Conservation (phyloP, 2,113 vertebrate species). For the Amazona vittata region DNA sequence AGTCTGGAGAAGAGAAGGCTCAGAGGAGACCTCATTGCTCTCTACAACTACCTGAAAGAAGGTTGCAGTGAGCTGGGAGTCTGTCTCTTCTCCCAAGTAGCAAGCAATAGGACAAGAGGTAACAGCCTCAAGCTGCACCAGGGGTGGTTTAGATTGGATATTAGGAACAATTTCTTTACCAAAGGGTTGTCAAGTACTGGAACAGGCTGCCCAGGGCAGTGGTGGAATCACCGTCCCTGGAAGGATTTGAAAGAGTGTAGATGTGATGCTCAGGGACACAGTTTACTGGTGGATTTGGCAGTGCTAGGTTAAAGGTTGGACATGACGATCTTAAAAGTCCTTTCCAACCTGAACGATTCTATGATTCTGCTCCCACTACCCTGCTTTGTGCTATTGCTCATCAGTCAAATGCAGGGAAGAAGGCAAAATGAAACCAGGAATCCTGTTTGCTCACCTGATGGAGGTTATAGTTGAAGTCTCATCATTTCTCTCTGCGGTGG, state of each 20-base stretch:
- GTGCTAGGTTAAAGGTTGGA: background rate
- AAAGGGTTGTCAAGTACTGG: background rate
- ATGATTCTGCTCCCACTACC: background rate
- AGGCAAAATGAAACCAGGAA: background rate
- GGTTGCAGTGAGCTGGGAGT: fast-evolving
- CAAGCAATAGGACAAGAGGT: background rate
- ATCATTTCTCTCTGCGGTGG: background rate
- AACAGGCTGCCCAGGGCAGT: background rate
- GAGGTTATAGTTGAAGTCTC: background rate
- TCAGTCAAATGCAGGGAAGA: fast-evolving
- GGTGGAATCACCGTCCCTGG: background rate
- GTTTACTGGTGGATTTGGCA: background rate
- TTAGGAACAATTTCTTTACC: no score
- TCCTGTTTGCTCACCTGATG: background rate
- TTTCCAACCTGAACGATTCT: background rate
- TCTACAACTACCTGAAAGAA: background rate
- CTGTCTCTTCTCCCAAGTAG: background rate
- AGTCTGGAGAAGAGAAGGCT: background rate
- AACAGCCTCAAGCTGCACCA: fast-evolving
- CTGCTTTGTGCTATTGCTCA: background rate
- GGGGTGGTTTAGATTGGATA: background rate
- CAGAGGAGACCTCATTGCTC: fast-evolving
- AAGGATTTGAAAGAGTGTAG: background rate
- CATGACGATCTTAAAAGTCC: background rate
- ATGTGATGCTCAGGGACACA: background rate